Evolutionary conservation across 1,140 invertebrate species (phyloP).

Genomic region (Leptinotarsa undecemlineata): DNA sequence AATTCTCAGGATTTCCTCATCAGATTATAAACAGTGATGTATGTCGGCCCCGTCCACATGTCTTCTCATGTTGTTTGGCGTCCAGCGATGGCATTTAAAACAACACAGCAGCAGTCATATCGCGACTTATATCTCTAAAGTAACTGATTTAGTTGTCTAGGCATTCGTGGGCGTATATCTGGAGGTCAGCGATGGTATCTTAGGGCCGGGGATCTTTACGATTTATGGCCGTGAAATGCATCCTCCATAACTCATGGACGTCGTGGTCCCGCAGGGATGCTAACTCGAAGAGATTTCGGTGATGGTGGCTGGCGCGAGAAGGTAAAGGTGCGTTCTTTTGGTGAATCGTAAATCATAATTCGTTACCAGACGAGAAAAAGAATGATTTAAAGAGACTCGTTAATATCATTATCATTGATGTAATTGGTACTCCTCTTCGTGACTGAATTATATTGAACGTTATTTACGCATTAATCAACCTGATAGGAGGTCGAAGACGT

Average conservation of each 20-base stretch:
- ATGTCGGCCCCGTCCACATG: constrained; percentile 14
- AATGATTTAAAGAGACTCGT: background rate
- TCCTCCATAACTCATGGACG: constrained; percentile 50
- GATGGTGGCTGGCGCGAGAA: background rate
- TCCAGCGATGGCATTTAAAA: constrained; percentile 42
- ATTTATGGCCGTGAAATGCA: constrained; percentile 51
- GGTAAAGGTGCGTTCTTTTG: constrained; percentile 2
- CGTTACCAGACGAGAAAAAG: background rate
- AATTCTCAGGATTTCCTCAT: background rate
- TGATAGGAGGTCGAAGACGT: no score
- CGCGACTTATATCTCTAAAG: constrained; percentile 40
- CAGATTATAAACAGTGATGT: constrained; percentile 9
- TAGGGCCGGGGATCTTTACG: constrained; percentile 44
- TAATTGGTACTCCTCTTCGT: background rate
- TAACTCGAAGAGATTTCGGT: constrained; percentile 19
- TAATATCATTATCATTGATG: background rate
- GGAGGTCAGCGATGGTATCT: constrained; percentile 42
- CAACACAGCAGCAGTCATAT: constrained; percentile 32
- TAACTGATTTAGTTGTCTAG: constrained; percentile 53
- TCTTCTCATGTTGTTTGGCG: constrained; percentile 32
- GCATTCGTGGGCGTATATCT: constrained; percentile 49
- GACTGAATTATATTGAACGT: background rate
- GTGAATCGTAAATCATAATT: constrained; percentile 4
- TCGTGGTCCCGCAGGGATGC: constrained; percentile 45
- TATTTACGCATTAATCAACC: no score